phyloP scores from a whole-genome alignment of 37 sponge, comb jelly and placozoan species.

The Ephydatia muelleri region DNA sequence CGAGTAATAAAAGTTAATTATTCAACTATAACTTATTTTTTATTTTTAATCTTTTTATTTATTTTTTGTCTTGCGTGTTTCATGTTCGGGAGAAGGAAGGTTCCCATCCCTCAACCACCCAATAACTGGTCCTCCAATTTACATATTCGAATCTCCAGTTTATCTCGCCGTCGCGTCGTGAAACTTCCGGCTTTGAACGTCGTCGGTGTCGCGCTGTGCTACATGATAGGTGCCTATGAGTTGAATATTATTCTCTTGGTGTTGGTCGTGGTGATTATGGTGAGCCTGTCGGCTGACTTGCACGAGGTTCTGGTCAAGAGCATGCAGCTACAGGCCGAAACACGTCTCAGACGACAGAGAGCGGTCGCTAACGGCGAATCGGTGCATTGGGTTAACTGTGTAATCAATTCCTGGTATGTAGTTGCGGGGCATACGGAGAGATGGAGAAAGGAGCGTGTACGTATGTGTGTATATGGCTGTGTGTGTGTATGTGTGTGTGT shows the following conservation, averaged over 20 bases:
- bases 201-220: constrained; percentile 2
- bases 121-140: no score
- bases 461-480: no score
- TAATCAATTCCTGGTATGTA: constrained; percentile 2
- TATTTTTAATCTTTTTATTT: no score
- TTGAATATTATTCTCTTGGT: background rate
- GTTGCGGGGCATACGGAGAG: background rate
- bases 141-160: no score
- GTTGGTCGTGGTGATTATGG: background rate
- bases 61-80: no score
- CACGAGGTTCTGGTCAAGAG: background rate
- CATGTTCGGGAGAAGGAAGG: no score
- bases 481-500: no score
- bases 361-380: background rate
- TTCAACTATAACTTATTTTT: no score
- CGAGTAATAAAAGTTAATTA: no score
- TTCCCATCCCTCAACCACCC: no score
- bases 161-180: background rate
- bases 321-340: background rate
- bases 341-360: background rate
- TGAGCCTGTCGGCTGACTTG: background rate
- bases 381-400: background rate
- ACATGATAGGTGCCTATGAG: background rate
- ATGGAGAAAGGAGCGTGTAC: no score
- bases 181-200: background rate